Evolutionary conservation across 2,888 invertebrate genomes (phyloP).

Genomic region (Acleris emargana): DNA sequence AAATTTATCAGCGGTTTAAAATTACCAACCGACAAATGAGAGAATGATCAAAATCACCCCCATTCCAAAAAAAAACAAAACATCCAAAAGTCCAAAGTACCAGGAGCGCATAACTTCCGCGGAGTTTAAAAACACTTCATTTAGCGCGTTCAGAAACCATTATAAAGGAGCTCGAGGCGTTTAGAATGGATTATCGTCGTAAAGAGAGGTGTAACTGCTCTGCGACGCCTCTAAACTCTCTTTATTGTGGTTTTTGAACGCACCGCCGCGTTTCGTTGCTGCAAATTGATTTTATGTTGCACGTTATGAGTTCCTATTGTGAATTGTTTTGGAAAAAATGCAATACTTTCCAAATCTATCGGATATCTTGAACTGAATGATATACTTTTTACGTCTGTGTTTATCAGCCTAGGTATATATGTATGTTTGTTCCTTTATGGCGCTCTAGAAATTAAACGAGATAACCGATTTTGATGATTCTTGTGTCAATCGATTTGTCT

Average conservation of each 20-base stretch:
- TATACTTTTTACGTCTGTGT: too few species aligned
- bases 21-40: background rate
- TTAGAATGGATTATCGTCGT: constrained; percentile 72
- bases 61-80: constrained; percentile 1
- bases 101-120: constrained; percentile 12
- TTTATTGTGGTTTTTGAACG: constrained; percentile 70
- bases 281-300: constrained; percentile 32
- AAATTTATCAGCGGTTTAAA: background rate
- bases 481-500: too few species aligned
- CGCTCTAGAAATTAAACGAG: too few species aligned
- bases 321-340: constrained; percentile 26
- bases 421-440: too few species aligned
- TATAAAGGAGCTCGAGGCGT: constrained; percentile 62
- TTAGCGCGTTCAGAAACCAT: constrained; percentile 51
- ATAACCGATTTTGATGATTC: too few species aligned
- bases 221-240: constrained; percentile 61
- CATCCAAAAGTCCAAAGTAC: constrained; percentile 1
- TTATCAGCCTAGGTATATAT: too few species aligned
- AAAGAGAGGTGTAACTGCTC: constrained; percentile 61
- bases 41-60: background rate
- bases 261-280: constrained; percentile 45
- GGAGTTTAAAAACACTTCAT: constrained; percentile 38
- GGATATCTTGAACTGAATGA: too few species aligned
- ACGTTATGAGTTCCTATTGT: constrained; percentile 8
- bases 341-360: too few species aligned